A percentile compares a stretch with the other conserved stretches of the same genome.
Evolutionary conservation across 1,140 invertebrate species (phyloP).

Genomic region (Uloborus diversus): DNA sequence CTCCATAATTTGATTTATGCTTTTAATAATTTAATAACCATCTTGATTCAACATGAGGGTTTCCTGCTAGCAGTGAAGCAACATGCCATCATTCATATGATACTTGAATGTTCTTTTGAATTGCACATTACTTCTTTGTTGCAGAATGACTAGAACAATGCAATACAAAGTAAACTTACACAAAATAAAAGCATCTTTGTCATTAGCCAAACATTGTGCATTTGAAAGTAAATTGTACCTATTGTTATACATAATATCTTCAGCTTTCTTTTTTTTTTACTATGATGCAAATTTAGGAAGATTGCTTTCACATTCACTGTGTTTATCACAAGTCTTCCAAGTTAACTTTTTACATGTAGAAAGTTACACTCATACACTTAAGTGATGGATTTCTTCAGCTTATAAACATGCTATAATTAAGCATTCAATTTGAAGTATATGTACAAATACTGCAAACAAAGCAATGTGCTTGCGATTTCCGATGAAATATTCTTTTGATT

Average conservation of each 20-base stretch:
- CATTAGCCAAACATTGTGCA: conserved; percentile 33
- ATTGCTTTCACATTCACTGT: too few species aligned
- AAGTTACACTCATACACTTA: not conserved
- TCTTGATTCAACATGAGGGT: conserved; percentile 45
- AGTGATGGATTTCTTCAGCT: not conserved
- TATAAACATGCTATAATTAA: not conserved
- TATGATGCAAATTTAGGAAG: too few species aligned
- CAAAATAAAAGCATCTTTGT: conserved; percentile 12
- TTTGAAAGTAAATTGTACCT: not conserved
- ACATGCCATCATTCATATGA: conserved; percentile 30
- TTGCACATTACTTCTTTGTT: conserved; percentile 34
- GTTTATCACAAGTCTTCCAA: too few species aligned
- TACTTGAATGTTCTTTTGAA: conserved; percentile 26
- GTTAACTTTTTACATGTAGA: too few species aligned
- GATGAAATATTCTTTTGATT: too few species aligned
- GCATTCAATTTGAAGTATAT: too few species aligned
- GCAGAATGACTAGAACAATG: conserved; percentile 50
- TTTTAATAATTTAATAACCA: conserved; percentile 48
- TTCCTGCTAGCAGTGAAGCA: conserved; percentile 35
- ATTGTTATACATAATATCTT: not conserved
- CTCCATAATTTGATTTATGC: not conserved
- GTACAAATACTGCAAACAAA: too few species aligned
- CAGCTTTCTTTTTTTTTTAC: too few species aligned
- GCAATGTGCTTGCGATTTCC: too few species aligned
- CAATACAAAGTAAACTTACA: conserved; percentile 18